A percentile compares a stretch with the other conserved stretches of the same genome.
Evolutionary conservation across 2,888 invertebrate species (phyloP).

Genomic region (Dasypolia templi): DNA sequence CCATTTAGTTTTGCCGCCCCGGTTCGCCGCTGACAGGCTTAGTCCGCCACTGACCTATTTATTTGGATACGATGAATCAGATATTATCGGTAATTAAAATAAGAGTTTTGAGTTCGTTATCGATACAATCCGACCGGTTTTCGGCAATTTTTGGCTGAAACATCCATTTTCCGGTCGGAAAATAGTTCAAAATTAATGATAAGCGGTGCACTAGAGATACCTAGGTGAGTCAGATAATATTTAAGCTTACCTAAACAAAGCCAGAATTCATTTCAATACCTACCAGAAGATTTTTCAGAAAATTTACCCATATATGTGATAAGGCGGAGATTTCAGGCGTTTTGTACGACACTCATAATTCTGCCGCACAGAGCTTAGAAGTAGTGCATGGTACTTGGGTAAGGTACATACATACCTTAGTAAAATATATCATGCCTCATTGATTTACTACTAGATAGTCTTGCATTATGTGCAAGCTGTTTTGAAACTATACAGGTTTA

Average conservation of each 20-base stretch:
- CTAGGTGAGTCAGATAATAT: neutral
- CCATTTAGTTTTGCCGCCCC: neutral
- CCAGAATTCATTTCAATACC: conserved; percentile 5
- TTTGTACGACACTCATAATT: conserved; percentile 69
- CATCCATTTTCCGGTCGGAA: no score
- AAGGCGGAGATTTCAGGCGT: conserved; percentile 64
- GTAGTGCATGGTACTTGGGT: conserved; percentile 45
- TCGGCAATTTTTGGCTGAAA: neutral
- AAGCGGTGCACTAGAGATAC: no score
- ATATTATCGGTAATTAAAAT: neutral
- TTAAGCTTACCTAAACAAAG: neutral
- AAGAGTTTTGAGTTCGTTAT: neutral
- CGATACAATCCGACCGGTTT: no score
- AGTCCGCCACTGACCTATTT: neutral
- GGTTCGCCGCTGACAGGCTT: neutral
- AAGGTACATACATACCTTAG: conserved; percentile 22
- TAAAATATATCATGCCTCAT: conserved; percentile 40
- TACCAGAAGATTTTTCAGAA: conserved; percentile 71
- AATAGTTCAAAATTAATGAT: no score
- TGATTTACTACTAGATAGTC: conserved; percentile 34
- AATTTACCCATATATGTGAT: conserved; percentile 70
- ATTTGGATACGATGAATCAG: neutral
- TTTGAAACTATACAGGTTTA: conserved; percentile 26
- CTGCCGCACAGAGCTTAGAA: conserved; percentile 58
- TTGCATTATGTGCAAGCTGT: conserved; percentile 32